Evolutionary conservation across 64 coral and sea anemone genomes (phyloP), one percentile per base, ranked within the genome.

Genomic region (Hydrozoanthus tunicans): DNA sequence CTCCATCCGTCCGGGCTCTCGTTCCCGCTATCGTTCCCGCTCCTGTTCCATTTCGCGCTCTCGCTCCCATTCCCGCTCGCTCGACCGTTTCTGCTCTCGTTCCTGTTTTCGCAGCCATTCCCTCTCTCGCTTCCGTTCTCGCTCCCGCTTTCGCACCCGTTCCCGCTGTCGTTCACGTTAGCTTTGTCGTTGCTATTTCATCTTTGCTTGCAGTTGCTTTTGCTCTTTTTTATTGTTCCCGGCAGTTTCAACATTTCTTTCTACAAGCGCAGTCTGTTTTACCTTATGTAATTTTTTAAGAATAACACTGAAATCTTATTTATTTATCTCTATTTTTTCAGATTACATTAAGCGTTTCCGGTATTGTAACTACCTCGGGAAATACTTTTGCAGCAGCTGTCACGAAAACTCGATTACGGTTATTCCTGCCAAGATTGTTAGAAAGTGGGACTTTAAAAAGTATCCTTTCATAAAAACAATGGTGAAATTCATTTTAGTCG

Each of bases 381-480:
- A 99, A 58, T 99, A 99, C 73, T 99, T 99, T 53, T 99, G 97
- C 58, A 96, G 94, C 20, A 99, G 91, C 84, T 99, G 97, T 92
- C 97, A 96, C 14, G 80, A 76, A 12, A 95, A 93, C 57, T 65
- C 57, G 59, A 54, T 93, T 23, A 92, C 89, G 80, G 89, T 96
- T 12, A 96, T 99, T 77, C 97, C 97, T 52, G 97, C 92, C 9
- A 93, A 93, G 78, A 84, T 99, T 60, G 23, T 99, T 23, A 85
- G 94, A 73, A 93, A 90, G 78, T 99, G 97, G 97, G 97, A 99
- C 77, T 99, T 99, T 66, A 94, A 81, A 69, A 95, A 96, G 90
- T 99, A 99, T 99, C 97, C 94, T 99, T 99, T 81, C 7, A 56
- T 91, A 68, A 5, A 24, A 17, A 64, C 8, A 77, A 4, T 24